These are phyloP conservation scores for Drosophila anceps DNA, from an alignment of 2,888 invertebrate genomes.

Conservation along the genomic window DNA sequence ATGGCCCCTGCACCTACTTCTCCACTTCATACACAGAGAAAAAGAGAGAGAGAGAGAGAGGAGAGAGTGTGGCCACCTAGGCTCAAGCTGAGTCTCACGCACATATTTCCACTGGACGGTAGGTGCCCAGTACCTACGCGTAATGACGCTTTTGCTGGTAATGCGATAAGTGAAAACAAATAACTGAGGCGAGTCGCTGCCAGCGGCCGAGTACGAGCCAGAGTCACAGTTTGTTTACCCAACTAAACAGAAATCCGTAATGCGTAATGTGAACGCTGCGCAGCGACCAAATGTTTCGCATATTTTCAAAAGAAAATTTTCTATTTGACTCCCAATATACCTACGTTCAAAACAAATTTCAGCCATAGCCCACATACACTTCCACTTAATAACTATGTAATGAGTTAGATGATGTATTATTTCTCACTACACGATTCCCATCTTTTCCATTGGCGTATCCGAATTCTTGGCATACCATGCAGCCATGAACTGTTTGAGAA, in stretches of 20 bases:
- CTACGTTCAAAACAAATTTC: slow-evolving; percentile 26
- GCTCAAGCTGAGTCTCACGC: slow-evolving; percentile 28
- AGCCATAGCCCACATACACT: slow-evolving; percentile 10
- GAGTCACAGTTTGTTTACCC: slow-evolving; percentile 66
- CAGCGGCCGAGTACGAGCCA: neutral
- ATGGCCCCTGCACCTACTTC: neutral
- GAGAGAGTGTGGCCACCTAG: slow-evolving; percentile 36
- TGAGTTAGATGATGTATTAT: slow-evolving; percentile 1
- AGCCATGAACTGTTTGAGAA: neutral
- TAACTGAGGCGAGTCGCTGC: slow-evolving; percentile 55
- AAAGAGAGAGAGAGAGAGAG: slow-evolving; percentile 10
- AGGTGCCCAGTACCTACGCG: slow-evolving; percentile 40
- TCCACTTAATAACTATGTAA: slow-evolving; percentile 31
- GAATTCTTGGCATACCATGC: neutral
- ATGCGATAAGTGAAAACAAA: slow-evolving; percentile 78
- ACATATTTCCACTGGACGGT: slow-evolving; percentile 21
- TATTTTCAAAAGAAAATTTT: slow-evolving; percentile 44
- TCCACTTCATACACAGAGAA: neutral
- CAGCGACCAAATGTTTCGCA: slow-evolving; percentile 44
- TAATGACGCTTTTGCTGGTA: slow-evolving; percentile 54
- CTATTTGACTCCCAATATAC: slow-evolving; percentile 34
- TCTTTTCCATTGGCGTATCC: neutral
- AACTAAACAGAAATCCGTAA: slow-evolving; percentile 61
- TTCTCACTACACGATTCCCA: neutral
- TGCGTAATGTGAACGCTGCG: slow-evolving; percentile 54